phyloP scores from a whole-genome alignment of 2,888 invertebrate genomes.

The Hydrotaea diabolus region DNA sequence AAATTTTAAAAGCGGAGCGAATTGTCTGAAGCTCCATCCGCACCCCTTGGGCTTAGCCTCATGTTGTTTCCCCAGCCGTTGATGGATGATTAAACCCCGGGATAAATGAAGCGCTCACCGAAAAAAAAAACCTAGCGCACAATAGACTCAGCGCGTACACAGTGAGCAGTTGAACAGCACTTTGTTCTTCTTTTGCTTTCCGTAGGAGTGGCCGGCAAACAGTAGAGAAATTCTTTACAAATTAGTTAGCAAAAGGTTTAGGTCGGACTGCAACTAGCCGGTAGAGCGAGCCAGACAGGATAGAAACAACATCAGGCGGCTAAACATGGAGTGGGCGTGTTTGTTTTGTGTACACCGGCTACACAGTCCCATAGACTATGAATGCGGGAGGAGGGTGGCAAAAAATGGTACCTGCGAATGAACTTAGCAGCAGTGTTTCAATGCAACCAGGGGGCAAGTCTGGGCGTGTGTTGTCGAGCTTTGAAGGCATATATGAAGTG shows the following conservation, averaged over 20 bases:
- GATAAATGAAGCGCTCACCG: not conserved
- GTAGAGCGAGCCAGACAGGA: conserved; percentile 46
- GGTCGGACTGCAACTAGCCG: not conserved
- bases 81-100: not conserved
- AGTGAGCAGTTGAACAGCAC: not conserved
- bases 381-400: no score
- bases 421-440: not conserved
- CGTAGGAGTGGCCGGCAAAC: conserved; percentile 27
- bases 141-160: not conserved
- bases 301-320: not conserved
- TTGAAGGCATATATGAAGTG: not conserved
- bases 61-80: no score
- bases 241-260: conserved; percentile 43
- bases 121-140: conserved; percentile 20
- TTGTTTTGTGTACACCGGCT: conserved; percentile 5
- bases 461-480: not conserved
- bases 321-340: conserved; percentile 50
- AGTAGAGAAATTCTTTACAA: conserved; percentile 39
- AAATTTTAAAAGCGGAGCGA: conserved; percentile 43
- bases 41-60: not conserved
- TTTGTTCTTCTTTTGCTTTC: not conserved
- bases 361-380: not conserved
- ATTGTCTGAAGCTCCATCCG: not conserved
- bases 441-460: not conserved
- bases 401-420: not conserved